These are phyloP conservation scores for Osmerus eperlanus DNA, from an alignment of 2,113 vertebrate genomes.

Conservation along the genomic window DNA sequence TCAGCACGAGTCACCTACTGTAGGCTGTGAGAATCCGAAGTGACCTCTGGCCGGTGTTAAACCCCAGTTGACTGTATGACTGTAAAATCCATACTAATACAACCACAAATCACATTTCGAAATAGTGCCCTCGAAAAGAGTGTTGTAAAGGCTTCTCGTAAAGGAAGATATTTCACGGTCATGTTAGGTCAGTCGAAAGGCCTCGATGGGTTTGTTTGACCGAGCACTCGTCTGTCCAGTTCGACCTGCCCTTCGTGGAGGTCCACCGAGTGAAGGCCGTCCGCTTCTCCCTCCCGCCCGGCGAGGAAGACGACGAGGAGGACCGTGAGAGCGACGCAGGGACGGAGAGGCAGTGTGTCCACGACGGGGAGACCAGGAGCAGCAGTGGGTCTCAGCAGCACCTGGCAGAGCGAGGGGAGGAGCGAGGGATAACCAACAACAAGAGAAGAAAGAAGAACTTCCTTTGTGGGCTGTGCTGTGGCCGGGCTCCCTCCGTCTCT, in stretches of 20 bases:
- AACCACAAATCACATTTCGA: too few relatives aligned
- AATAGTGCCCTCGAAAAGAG: too few relatives aligned
- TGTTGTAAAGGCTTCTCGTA: too few relatives aligned
- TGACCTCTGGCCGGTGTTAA: too few relatives aligned
- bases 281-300: slow-evolving; percentile 61
- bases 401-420: slow-evolving; percentile 29
- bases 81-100: too few relatives aligned
- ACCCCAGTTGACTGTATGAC: too few relatives aligned
- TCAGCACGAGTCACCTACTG: too few relatives aligned
- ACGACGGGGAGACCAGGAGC: slow-evolving; percentile 22
- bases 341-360: slow-evolving; percentile 17
- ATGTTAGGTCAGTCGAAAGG: background rate
- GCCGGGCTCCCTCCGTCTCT: slow-evolving; percentile 52
- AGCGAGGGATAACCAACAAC: slow-evolving; percentile 12
- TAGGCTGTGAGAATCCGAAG: too few relatives aligned
- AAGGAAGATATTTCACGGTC: too few relatives aligned
- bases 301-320: slow-evolving; percentile 44
- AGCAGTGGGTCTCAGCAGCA: slow-evolving; percentile 54
- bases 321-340: background rate
- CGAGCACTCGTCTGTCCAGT: slow-evolving; percentile 52
- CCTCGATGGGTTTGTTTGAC: background rate
- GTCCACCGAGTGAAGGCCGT: slow-evolving; percentile 77
- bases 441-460: slow-evolving; percentile 42
- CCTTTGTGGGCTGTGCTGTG: slow-evolving; percentile 63
- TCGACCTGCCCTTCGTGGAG: slow-evolving; percentile 80